Evolutionary conservation across 92 coral and sea anemone species (phyloP), one percentile per base, ranked within the genome.

Genomic region (Epizoanthus ramosus): DNA sequence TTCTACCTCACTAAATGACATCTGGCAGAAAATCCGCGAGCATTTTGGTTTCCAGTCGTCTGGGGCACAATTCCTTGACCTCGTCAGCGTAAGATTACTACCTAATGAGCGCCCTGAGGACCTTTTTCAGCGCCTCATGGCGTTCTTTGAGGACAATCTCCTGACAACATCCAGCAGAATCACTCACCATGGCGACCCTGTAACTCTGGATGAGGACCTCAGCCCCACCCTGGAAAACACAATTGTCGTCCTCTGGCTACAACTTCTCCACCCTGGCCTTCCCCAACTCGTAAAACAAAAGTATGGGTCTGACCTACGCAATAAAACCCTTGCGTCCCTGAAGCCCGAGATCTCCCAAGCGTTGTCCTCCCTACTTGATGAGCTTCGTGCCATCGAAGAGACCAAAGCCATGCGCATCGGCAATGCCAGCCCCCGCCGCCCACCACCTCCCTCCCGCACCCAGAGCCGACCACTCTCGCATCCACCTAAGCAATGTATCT

Each of bases 211-310:
- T 53, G 88, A 91, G 72, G 90, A 85, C 47, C 73, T 88, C 39
- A 66, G 79, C 31, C 94, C 87, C 7, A 79, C 84, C 64, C 80
- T 91, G 18, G 87, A 91, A 68, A 91, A 91, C 87, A 89, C 81
- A 21, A 70, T 89, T 7, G 79, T 86, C 0, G 64, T 86, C 23
- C 68, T 81, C n/a, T 83, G 89, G 90, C 79, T 91, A 18, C 84
- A 79, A 61, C 88, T 89, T 33, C 79, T 92, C 21, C 91, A 92
- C 85, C 86, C 89, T 6, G 93, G 89, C n/a, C n/a, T n/a, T n/a
- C n/a, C n/a, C n/a, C n/a, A n/a, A n/a, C n/a, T n/a, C n/a, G n/a
- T n/a, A n/a, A n/a, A n/a, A n/a, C n/a, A n/a, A n/a, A n/a, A n/a
- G n/a, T n/a, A n/a, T n/a, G n/a, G n/a, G n/a, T n/a, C n/a, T n/a